phyloP scores from a whole-genome alignment of 2,113 vertebrate genomes.

The Limanda limanda region DNA sequence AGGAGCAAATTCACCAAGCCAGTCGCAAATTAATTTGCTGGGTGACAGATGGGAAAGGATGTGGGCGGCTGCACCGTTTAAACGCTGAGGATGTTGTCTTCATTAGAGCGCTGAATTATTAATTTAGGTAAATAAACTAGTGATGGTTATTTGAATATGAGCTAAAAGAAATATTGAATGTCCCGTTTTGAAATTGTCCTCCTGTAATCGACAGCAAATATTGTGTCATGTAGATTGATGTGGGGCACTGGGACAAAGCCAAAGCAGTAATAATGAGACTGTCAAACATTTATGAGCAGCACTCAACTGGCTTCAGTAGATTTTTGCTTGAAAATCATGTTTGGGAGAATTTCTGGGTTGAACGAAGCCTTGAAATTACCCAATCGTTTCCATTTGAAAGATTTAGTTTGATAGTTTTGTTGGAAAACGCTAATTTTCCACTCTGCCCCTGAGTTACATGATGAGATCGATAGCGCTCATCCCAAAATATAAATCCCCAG shows the following conservation, averaged over 20 bases:
- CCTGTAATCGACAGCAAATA: constrained; percentile 55
- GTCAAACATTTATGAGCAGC: constrained; percentile 54
- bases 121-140: constrained; percentile 60
- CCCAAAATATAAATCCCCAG: too few species aligned
- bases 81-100: constrained; percentile 38
- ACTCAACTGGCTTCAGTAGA: constrained; percentile 9
- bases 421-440: too few species aligned
- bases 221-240: constrained; percentile 37
- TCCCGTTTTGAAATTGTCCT: constrained; percentile 49
- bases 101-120: constrained; percentile 60
- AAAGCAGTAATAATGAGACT: constrained; percentile 51
- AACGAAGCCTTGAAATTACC: background rate
- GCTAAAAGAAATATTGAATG: constrained; percentile 44
- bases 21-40: constrained; percentile 34
- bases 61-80: constrained; percentile 31
- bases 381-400: background rate
- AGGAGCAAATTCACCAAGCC: constrained; percentile 15
- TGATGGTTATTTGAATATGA: constrained; percentile 31
- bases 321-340: constrained; percentile 29
- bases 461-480: too few species aligned
- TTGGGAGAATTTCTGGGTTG: constrained; percentile 17
- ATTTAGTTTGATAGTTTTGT: background rate
- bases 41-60: constrained; percentile 59
- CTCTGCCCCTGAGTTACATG: too few species aligned
- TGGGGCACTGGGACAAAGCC: constrained; percentile 22